Percentiles rank a stretch among this genome's conserved stretches.
These are phyloP conservation scores for Idaea biselata DNA, from an alignment of 2,888 invertebrate species.

Conservation along the genomic window DNA sequence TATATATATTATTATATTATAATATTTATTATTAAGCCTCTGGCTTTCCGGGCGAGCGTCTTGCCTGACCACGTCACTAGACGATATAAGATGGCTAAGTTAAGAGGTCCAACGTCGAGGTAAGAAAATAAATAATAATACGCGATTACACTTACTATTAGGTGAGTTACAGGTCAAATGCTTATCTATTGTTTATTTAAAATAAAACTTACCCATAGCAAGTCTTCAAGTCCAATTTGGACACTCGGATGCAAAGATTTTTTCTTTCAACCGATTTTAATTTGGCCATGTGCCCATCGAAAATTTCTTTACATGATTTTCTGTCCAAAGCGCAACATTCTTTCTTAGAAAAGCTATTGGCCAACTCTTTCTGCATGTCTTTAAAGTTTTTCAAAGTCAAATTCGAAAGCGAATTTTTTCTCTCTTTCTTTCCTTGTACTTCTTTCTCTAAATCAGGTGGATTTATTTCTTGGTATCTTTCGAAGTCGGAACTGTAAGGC, in stretches of 20 bases:
- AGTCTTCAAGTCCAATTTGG: constrained; percentile 52
- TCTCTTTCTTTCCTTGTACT: constrained; percentile 18
- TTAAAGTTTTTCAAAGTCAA: constrained; percentile 65
- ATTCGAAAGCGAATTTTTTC: constrained; percentile 36
- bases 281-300: constrained; percentile 50
- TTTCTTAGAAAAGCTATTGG: constrained; percentile 49
- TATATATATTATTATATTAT: no score
- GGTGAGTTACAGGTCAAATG: not conserved
- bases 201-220: constrained; percentile 54
- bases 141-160: not conserved
- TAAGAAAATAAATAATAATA: no score
- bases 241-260: constrained; percentile 50
- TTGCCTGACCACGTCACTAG: no score
- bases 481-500: constrained; percentile 51
- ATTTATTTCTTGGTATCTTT: constrained; percentile 58
- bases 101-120: no score
- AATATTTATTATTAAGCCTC: no score
- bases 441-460: constrained; percentile 36
- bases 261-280: constrained; percentile 45
- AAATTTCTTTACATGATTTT: constrained; percentile 49
- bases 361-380: constrained; percentile 62
- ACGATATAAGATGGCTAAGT: no score
- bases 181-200: constrained; percentile 4
- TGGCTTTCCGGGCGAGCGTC: no score
- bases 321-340: constrained; percentile 56